These are phyloP conservation scores for Drosophila meridiana DNA, from an alignment of 2,888 invertebrate species.

Conservation along the genomic window DNA sequence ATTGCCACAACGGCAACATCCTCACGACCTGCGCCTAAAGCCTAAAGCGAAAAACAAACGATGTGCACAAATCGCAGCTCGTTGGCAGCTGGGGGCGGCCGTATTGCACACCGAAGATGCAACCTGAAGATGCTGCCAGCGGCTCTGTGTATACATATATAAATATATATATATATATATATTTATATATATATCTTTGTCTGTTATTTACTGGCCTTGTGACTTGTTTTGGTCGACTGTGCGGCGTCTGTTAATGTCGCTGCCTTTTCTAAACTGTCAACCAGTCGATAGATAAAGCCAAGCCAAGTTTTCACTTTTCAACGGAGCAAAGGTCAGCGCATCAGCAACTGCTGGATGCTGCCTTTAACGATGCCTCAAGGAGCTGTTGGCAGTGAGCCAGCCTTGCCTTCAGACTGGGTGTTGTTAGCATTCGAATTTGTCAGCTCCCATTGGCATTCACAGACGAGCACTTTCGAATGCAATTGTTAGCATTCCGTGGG, in stretches of 20 bases:
- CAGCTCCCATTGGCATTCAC: constrained; percentile 43
- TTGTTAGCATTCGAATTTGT: constrained; percentile 65
- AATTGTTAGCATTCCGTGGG: constrained; percentile 41
- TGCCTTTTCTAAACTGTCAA: constrained; percentile 78
- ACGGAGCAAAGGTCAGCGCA: constrained; percentile 66
- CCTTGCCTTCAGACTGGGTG: constrained; percentile 22
- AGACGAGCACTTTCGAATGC: constrained; percentile 51
- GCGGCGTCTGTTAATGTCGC: constrained; percentile 38
- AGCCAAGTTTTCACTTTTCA: constrained; percentile 75
- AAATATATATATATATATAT: constrained; percentile 11
- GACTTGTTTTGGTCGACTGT: constrained; percentile 46
- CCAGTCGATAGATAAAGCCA: constrained; percentile 57
- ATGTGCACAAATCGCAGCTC: constrained; percentile 54
- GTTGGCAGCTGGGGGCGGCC: constrained; percentile 45
- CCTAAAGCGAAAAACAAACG: constrained; percentile 11
- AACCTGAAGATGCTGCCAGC: constrained; percentile 34
- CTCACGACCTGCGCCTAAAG: constrained; percentile 34
- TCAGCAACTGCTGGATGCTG: constrained; percentile 18
- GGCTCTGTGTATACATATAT: constrained; percentile 11
- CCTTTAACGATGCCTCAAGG: constrained; percentile 45
- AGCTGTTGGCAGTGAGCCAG: constrained; percentile 25
- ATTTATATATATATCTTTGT: constrained; percentile 14
- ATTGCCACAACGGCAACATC: constrained; percentile 37
- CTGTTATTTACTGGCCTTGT: constrained; percentile 42
- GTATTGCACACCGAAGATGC: constrained; percentile 1